Evolutionary conservation across 2,797 vertebrate species (phyloP), one percentile per base, ranked within the genome.

Genomic region (Lithobates pipiens): DNA sequence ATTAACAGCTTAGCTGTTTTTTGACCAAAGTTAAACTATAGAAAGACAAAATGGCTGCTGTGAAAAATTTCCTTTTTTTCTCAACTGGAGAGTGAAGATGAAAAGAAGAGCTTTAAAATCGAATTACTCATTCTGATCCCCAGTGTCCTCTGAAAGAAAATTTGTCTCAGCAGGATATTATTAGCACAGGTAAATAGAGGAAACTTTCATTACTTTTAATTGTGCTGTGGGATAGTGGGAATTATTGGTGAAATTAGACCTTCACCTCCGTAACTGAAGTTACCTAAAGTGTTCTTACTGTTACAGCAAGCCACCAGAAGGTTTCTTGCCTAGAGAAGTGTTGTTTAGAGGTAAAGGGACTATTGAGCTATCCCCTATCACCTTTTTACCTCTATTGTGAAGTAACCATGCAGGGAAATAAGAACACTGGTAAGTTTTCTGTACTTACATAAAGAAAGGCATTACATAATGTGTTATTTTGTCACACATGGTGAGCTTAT

Each of bases 181-280:
- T 71, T 83, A 82, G 78, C 70, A 77, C 11, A 85, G 85, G 88
- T 82, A 90, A 83, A 8, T 29, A 91, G 83, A 69, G n/a, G 36
- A 88, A 89, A 86, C 75, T 88, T 91, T 83, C 0, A 0, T 36
- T 74, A 75, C 84, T 87, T 44, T 57, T 87, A 87, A 90, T 88
- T 88, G 69, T 86, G 88, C 63, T 84, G 36, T 86, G 77, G 87
- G 82, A 91, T 57, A 89, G 32, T 69, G 78, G 44, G 75, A 91
- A 84, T 39, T 89, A 84, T 89, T 50, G 89, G 63, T 65, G 87
- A 44, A 44, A 88, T 39, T 8, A 39, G 27, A 75, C 63, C 68
- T 91, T 89, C 79, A 82, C 76, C 80, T 91, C 81, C 75, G 18
- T 15, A 80, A 89, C 86, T 73, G 83, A 86, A 88, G 65, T 77